These are phyloP conservation scores for Diplogasteroides magnus DNA, from an alignment of 1,140 invertebrate genomes.

Conservation along the genomic window DNA sequence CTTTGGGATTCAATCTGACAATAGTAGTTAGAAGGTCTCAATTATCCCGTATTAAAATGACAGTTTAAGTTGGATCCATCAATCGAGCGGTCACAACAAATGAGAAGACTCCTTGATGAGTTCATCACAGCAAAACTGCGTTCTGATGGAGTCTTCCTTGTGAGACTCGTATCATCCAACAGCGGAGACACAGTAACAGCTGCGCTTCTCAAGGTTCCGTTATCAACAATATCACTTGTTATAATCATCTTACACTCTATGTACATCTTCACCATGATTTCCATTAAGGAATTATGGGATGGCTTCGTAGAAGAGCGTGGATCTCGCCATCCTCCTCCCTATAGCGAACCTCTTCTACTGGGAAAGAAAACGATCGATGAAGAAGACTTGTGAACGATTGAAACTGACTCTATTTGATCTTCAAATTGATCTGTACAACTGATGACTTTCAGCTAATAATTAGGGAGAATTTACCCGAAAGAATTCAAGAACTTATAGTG, in stretches of 20 bases:
- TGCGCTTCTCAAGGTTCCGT: not conserved
- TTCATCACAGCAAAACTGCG: slow-evolving; percentile 49
- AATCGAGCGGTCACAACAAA: slow-evolving; percentile 19
- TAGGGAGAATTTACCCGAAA: no score
- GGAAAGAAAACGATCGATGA: slow-evolving; percentile 23
- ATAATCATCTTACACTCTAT: not conserved
- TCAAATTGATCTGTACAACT: not conserved
- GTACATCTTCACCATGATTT: not conserved
- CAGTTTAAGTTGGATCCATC: slow-evolving; percentile 41
- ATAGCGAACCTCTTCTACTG: slow-evolving; percentile 13
- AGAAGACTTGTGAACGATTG: slow-evolving; percentile 22
- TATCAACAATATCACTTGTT: not conserved
- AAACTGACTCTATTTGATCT: not conserved
- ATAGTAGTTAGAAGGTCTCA: no score
- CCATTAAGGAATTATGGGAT: not conserved
- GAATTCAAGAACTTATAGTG: no score
- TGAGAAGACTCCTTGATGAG: slow-evolving; percentile 36
- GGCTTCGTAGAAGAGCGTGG: not conserved
- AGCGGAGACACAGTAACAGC: slow-evolving; percentile 50
- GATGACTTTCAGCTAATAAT: not conserved
- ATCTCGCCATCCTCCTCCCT: slow-evolving; percentile 8
- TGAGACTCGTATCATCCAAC: slow-evolving; percentile 48
- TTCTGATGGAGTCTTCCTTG: slow-evolving; percentile 55
- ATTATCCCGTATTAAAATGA: slow-evolving; percentile 8
- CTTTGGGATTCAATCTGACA: no score